Evolutionary conservation across 2,113 vertebrate genomes (phyloP).

Genomic region (Rhinolophus ferrumequinum): DNA sequence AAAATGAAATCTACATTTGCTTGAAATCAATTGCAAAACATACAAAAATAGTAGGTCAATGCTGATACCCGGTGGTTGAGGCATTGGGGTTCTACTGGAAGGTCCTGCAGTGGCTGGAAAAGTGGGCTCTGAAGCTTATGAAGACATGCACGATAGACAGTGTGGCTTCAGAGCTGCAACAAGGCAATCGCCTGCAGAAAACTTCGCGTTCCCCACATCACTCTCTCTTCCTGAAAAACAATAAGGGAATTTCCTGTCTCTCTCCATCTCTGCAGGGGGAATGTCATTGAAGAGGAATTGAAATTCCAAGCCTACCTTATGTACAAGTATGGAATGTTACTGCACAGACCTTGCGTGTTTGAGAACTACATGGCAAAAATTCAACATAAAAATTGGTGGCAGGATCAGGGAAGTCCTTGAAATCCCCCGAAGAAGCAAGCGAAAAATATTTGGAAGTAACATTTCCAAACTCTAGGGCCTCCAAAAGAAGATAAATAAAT

Average conservation of each 20-base stretch:
- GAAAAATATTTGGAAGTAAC: neutral
- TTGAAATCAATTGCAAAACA: neutral
- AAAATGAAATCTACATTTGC: neutral
- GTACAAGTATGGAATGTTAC: neutral
- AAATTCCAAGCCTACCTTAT: neutral
- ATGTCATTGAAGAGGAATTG: neutral
- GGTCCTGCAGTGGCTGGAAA: accelerated
- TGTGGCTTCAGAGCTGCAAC: no score
- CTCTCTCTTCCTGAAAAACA: neutral
- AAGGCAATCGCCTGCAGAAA: neutral
- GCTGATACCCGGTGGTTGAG: neutral
- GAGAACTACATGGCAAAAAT: neutral
- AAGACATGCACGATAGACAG: neutral
- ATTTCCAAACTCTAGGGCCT: neutral
- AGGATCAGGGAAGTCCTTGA: neutral
- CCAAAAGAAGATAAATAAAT: neutral
- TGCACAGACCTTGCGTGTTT: neutral
- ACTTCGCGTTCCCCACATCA: accelerated
- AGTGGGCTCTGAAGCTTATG: neutral
- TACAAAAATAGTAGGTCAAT: neutral
- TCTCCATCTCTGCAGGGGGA: neutral
- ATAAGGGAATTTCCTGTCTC: neutral
- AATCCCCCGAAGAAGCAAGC: neutral
- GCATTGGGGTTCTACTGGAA: neutral
- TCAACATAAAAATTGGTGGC: neutral